A percentile compares a stretch with the other conserved stretches of the same genome.
Conservation (phyloP, 1,140 invertebrate genomes). For the Andrena cerasifolii region DNA sequence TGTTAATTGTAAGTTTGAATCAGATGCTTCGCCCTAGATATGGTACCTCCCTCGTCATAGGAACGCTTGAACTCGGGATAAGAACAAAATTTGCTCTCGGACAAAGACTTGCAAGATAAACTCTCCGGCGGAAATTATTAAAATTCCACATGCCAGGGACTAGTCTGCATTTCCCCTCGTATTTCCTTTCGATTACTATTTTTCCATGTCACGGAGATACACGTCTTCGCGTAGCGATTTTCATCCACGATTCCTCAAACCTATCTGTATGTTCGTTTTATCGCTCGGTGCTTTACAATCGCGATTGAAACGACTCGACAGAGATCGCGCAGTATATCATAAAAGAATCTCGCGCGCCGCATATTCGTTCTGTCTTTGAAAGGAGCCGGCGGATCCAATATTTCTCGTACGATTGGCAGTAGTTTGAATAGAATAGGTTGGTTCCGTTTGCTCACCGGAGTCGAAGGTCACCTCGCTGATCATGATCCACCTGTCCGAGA, state of each 20-base stretch:
- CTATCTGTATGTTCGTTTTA: constrained; percentile 28
- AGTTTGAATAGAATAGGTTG: constrained; percentile 2
- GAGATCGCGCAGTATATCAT: constrained; percentile 32
- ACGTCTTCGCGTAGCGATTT: background rate
- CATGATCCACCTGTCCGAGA: constrained; percentile 94
- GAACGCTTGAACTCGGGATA: no score
- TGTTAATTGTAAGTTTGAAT: no score
- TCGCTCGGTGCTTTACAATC: background rate
- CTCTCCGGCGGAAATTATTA: no score
- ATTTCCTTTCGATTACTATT: no score
- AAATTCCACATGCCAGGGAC: no score
- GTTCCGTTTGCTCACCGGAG: constrained; percentile 84
- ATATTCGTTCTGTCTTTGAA: constrained; percentile 13
- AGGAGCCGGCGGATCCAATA: constrained; percentile 3
- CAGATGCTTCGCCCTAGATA: no score
- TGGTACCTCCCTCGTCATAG: no score
- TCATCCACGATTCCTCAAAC: constrained; percentile 15
- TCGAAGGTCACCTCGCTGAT: constrained; percentile 94
- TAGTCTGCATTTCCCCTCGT: no score
- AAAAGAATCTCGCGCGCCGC: constrained; percentile 1
- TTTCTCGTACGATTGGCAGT: background rate
- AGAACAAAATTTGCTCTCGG: no score
- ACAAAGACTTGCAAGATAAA: no score
- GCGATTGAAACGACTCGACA: constrained; percentile 22
- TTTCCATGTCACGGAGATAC: no score